Percentiles rank a stretch among this genome's conserved stretches.
Evolutionary conservation across 2,797 vertebrate species (phyloP).

Genomic region (Sebastes diploproa): DNA sequence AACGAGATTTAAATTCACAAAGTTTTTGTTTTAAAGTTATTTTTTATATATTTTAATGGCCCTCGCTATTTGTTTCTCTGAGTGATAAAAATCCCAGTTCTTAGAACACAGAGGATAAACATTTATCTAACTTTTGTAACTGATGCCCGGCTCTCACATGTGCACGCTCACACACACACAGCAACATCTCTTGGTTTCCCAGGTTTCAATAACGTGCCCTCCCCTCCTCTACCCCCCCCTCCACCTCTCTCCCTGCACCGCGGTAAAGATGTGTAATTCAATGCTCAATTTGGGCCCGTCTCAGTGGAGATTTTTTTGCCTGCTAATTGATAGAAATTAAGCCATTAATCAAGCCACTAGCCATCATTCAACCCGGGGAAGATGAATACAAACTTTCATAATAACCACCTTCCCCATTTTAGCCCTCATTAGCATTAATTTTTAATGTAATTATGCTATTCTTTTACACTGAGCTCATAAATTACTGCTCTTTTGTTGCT

Average conservation of each 20-base stretch:
- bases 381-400: constrained; percentile 99
- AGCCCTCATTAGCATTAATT: constrained; percentile 99
- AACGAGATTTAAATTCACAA: not conserved
- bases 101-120: constrained; percentile 10
- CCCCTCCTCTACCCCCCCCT: constrained; percentile 59
- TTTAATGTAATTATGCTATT: constrained; percentile 99
- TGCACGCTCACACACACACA: constrained; percentile 10
- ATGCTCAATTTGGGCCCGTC: constrained; percentile 96
- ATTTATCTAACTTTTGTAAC: constrained; percentile 27
- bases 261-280: constrained; percentile 94
- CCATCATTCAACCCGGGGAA: constrained; percentile 97
- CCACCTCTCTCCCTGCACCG: constrained; percentile 81
- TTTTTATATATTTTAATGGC: not conserved
- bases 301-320: constrained; percentile 94
- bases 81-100: not conserved
- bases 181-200: constrained; percentile 45
- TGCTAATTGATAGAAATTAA: constrained; percentile 99
- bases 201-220: constrained; percentile 72
- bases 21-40: not conserved
- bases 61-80: not conserved
- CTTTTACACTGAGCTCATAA: constrained; percentile 99
- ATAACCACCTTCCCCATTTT: constrained; percentile 99
- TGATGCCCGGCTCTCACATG: constrained; percentile 10
- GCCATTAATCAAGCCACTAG: constrained; percentile 99
- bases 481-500: constrained; percentile 99